Evolutionary conservation across 1,140 invertebrate genomes (phyloP).

Genomic region (Eupeodes corollae): DNA sequence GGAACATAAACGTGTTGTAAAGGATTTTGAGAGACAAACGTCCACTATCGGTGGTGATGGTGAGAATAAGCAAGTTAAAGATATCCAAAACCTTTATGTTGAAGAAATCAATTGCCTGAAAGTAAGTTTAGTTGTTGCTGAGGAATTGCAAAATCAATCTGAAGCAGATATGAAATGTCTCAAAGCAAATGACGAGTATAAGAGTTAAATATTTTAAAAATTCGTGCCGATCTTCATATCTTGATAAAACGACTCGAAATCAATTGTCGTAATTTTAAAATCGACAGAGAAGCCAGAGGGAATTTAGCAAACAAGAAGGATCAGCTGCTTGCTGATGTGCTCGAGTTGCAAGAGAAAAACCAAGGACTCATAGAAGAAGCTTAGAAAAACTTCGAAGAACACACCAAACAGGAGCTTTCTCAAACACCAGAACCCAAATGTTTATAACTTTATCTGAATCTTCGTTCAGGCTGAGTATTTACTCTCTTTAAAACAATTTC

Average conservation of each 20-base stretch:
- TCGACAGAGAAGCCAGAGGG: conserved; percentile 47
- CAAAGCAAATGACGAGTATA: conserved; percentile 15
- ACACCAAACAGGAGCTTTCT: background rate
- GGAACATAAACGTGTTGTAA: conserved; percentile 15
- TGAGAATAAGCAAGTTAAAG: conserved; percentile 22
- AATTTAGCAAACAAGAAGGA: conserved; percentile 49
- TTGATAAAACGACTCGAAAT: conserved; percentile 41
- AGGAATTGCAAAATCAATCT: conserved; percentile 17
- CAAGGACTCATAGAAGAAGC: conserved; percentile 42
- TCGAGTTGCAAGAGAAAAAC: conserved; percentile 43
- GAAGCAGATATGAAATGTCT: conserved; percentile 15
- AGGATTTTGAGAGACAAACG: conserved; percentile 15
- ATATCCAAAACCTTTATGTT: conserved; percentile 26
- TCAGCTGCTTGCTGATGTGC: conserved; percentile 41
- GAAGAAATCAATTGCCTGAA: conserved; percentile 30
- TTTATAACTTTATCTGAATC: background rate
- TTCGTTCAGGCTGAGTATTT: background rate
- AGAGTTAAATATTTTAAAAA: conserved; percentile 14
- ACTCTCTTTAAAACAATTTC: conserved; percentile 14
- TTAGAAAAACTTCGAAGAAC: background rate
- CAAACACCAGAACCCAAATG: background rate
- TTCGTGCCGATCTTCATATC: conserved; percentile 29
- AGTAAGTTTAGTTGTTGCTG: conserved; percentile 20
- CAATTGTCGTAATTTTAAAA: conserved; percentile 49
- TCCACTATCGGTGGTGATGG: conserved; percentile 22